phyloP scores from a whole-genome alignment of 2,797 vertebrate species.

The Pterois miles region DNA sequence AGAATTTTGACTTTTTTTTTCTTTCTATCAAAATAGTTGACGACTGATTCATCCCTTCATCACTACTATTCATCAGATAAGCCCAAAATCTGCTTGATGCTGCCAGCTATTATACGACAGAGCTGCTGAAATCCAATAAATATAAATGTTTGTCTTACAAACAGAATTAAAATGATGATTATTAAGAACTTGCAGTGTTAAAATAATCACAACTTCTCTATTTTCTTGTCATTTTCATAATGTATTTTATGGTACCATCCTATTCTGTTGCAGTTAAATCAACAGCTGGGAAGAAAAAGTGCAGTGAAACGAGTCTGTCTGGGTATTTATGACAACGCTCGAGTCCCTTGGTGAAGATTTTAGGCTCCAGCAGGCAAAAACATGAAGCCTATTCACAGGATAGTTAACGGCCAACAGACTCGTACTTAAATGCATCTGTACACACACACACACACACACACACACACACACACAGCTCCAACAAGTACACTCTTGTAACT shows the following conservation, averaged over 20 bases:
- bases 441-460: conserved; percentile 49
- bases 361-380: conserved; percentile 44
- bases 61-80: neutral
- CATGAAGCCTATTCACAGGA: conserved; percentile 54
- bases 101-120: neutral
- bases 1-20: too few relatives aligned
- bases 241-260: neutral
- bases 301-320: neutral
- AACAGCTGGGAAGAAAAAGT: neutral
- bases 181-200: neutral
- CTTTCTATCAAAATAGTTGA: too few relatives aligned
- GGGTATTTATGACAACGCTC: neutral
- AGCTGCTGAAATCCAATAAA: neutral
- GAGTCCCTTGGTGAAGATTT: conserved; percentile 61
- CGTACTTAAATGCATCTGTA: conserved; percentile 22
- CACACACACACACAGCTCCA: conserved; percentile 14
- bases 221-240: neutral
- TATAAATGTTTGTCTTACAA: neutral
- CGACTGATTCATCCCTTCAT: too few relatives aligned
- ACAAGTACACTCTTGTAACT: neutral
- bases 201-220: neutral
- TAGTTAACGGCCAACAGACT: conserved; percentile 22
- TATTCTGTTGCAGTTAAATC: neutral
- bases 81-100: neutral
- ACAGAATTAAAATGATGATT: neutral